Percentiles rank a stretch among this genome's conserved stretches.
phyloP scores from a whole-genome alignment of 2,888 invertebrate species.

The Lochmaea capreae region DNA sequence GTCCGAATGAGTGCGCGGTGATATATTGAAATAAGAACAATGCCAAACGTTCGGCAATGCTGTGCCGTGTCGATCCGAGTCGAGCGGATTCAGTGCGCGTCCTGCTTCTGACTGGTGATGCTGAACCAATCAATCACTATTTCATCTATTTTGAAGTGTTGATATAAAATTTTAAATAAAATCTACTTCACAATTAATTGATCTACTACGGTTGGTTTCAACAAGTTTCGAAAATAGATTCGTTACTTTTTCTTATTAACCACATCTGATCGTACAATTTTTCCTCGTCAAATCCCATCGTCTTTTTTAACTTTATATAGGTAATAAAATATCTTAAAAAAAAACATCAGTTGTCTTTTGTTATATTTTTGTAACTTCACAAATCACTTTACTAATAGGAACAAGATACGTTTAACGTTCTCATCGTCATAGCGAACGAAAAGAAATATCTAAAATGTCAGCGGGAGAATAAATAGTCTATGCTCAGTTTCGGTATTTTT shows the following conservation, averaged over 20 bases:
- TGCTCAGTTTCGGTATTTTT: slow-evolving; percentile 39
- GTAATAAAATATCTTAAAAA: background rate
- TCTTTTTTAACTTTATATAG: background rate
- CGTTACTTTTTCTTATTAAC: background rate
- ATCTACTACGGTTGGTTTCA: background rate
- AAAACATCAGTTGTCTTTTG: slow-evolving; percentile 10
- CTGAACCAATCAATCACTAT: too few species aligned
- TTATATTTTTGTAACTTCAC: slow-evolving; percentile 39
- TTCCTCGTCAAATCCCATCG: background rate
- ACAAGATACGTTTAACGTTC: slow-evolving; percentile 35
- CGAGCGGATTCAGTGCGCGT: too few species aligned
- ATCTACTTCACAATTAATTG: background rate
- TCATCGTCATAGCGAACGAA: slow-evolving; percentile 28
- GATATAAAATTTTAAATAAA: too few species aligned
- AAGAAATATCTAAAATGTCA: slow-evolving; percentile 38
- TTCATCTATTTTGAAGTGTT: too few species aligned
- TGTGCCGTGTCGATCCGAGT: too few species aligned
- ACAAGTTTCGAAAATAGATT: background rate
- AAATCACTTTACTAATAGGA: slow-evolving; percentile 37
- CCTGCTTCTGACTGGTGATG: too few species aligned
- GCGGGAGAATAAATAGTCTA: slow-evolving; percentile 36
- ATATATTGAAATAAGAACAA: too few species aligned
- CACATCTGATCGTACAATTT: background rate
- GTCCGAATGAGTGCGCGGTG: too few species aligned
- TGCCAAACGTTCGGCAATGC: too few species aligned